Conservation (phyloP, 2,113 vertebrate species). For the Rana temporaria region DNA sequence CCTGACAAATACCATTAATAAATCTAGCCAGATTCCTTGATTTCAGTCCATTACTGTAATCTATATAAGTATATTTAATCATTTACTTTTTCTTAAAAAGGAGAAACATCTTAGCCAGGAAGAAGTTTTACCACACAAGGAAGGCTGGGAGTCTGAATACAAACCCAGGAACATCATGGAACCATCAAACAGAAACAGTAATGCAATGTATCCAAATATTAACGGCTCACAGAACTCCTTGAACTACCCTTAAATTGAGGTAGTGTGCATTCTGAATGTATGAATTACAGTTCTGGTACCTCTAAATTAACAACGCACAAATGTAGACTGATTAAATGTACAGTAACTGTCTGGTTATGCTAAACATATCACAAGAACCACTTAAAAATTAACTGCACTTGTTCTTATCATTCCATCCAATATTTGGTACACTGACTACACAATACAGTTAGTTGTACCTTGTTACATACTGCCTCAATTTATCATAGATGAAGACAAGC, state of each 20-base stretch:
- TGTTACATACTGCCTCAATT: too few species aligned
- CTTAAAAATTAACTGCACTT: too few species aligned
- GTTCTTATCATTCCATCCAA: too few species aligned
- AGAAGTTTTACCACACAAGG: constrained; percentile 35
- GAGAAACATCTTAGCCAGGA: constrained; percentile 61
- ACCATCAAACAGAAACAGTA: constrained; percentile 49
- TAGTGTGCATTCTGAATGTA: neutral
- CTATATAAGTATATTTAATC: neutral
- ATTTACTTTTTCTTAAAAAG: constrained; percentile 56
- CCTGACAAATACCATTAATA: too few species aligned
- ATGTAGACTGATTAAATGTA: neutral
- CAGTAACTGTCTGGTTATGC: neutral
- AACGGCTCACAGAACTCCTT: constrained; percentile 30
- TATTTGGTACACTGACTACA: too few species aligned
- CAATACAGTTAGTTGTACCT: too few species aligned
- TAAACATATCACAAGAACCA: too few species aligned
- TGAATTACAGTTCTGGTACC: neutral
- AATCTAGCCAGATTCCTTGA: too few species aligned
- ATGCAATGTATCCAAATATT: constrained; percentile 32
- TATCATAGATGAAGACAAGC: too few species aligned
- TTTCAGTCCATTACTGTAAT: too few species aligned
- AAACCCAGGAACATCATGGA: constrained; percentile 44
- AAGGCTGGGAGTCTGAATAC: neutral
- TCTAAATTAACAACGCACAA: neutral
- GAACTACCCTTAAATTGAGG: constrained; percentile 4